Evolutionary conservation across 2,113 vertebrate genomes (phyloP).

Genomic region (Notechis scutatus): DNA sequence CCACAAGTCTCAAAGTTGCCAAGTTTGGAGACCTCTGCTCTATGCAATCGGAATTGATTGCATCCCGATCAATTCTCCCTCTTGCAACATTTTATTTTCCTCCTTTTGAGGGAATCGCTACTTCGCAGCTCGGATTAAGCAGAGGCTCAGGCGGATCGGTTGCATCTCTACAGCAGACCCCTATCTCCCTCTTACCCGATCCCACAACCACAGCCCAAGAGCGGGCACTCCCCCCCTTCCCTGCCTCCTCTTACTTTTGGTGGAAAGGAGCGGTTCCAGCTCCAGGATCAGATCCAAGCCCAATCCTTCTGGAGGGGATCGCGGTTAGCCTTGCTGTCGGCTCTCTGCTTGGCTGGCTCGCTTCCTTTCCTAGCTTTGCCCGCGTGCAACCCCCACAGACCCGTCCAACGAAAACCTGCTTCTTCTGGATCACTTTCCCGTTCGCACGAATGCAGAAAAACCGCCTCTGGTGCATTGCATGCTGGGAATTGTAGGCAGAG

Average conservation of each 20-base stretch:
- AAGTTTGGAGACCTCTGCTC: neutral
- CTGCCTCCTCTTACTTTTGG: neutral
- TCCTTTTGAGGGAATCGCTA: neutral
- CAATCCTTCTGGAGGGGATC: neutral
- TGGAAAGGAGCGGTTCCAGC: neutral
- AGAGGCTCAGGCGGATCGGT: neutral
- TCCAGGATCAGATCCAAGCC: too few species aligned
- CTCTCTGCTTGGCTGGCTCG: neutral
- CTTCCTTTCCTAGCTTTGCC: neutral
- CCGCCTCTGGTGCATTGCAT: slow-evolving; percentile 21
- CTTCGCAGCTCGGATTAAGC: neutral
- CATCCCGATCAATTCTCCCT: neutral
- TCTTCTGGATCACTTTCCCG: neutral
- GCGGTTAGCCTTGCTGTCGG: neutral
- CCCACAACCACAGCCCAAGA: neutral
- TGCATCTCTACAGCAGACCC: neutral
- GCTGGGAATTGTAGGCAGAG: slow-evolving; percentile 22
- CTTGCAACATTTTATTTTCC: neutral
- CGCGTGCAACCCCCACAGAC: neutral
- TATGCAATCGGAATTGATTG: neutral
- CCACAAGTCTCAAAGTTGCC: too few species aligned
- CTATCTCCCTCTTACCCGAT: neutral
- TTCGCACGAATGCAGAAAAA: slow-evolving; percentile 20
- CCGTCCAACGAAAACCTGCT: neutral
- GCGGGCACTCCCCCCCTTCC: neutral